Conservation (phyloP, 2,888 invertebrate species). For the Cephus spinipes region DNA sequence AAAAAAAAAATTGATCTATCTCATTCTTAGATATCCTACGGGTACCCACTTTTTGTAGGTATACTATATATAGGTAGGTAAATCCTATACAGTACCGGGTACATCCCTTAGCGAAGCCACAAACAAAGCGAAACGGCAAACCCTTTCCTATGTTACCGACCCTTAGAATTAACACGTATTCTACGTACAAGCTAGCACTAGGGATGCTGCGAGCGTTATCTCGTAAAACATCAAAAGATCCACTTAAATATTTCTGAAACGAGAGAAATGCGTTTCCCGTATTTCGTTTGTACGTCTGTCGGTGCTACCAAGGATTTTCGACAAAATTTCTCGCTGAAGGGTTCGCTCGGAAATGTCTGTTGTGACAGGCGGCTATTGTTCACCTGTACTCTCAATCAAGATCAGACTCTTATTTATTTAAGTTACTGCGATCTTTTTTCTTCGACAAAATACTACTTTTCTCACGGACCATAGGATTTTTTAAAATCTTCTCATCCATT, state of each 20-base stretch:
- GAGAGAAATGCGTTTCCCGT: constrained; percentile 26
- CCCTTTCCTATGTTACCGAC: constrained; percentile 29
- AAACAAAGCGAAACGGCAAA: no score
- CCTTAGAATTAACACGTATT: constrained; percentile 24
- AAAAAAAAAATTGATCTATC: no score
- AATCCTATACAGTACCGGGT: no score
- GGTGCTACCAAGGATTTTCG: constrained; percentile 7
- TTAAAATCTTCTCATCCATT: constrained; percentile 16
- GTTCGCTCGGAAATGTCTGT: constrained; percentile 20
- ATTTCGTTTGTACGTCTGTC: constrained; percentile 6
- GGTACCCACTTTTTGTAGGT: no score
- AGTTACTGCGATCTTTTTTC: constrained; percentile 19
- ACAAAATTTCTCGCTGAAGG: no score
- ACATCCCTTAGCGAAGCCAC: no score
- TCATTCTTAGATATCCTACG: no score
- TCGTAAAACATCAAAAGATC: constrained; percentile 53
- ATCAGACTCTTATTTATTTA: constrained; percentile 29
- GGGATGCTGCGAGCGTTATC: constrained; percentile 41
- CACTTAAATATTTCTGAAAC: constrained; percentile 60
- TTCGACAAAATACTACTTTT: no score
- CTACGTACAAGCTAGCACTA: neutral
- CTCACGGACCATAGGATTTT: no score
- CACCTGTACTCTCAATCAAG: no score
- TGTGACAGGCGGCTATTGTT: constrained; percentile 42
- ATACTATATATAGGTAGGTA: neutral